Conservation (phyloP, 35 echinoderm and acorn worm species). For the Apostichopus californicus region DNA sequence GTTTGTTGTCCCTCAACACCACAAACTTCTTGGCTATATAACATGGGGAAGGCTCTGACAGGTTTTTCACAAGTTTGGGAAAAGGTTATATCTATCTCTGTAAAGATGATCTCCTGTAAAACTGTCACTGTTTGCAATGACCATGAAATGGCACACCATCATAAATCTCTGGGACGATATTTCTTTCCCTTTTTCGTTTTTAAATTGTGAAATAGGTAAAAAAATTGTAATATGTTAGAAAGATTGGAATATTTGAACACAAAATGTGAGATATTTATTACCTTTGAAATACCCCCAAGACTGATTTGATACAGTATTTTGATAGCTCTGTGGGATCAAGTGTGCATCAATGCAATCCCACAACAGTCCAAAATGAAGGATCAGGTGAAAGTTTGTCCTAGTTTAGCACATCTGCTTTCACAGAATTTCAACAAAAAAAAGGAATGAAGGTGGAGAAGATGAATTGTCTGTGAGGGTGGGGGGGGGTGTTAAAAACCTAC, state of each 20-base stretch:
- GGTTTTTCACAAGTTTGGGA: not conserved
- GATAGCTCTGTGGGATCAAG: too few species aligned
- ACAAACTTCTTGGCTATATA: not conserved
- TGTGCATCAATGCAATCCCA: too few species aligned
- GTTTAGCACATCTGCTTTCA: not conserved
- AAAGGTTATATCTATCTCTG: not conserved
- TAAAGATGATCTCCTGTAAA: not conserved
- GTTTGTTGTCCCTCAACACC: not conserved
- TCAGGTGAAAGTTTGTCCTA: not conserved
- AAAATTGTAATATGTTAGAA: not conserved
- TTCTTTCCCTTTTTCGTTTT: too few species aligned
- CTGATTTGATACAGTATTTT: not conserved
- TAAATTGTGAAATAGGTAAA: too few species aligned
- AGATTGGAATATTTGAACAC: not conserved
- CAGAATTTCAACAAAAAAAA: not conserved
- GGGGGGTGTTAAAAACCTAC: too few species aligned
- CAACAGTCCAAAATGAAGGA: too few species aligned
- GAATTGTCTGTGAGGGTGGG: too few species aligned
- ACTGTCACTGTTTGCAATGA: not conserved
- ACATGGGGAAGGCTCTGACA: not conserved
- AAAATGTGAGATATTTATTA: not conserved
- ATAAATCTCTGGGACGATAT: not conserved
- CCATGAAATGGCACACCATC: not conserved
- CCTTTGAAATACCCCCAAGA: not conserved
- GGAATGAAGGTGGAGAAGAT: too few species aligned